Evolutionary conservation across 1,140 invertebrate species (phyloP), one percentile per base, ranked within the genome.

Genomic region (Solenopsis fugax): DNA sequence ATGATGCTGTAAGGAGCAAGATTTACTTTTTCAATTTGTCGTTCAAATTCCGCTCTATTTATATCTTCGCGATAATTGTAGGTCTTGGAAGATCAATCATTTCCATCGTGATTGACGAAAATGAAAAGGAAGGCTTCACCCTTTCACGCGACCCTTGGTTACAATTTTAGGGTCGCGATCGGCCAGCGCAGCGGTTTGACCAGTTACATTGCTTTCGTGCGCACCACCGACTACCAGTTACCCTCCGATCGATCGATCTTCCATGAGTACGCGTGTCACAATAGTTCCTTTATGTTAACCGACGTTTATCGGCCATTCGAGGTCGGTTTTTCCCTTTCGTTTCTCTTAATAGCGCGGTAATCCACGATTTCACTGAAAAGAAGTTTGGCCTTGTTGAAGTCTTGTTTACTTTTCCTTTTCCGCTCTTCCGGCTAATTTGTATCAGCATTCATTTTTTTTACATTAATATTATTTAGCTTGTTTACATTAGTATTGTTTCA

Each of bases 301-400:
- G 24, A 50, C 71, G 37, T 54, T 34, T 45, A 54, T 45, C 73
- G 50, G 29, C 1, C 64, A 9, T 54, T 50, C 64, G 64, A 50
- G 24, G 13, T 86, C 82, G 58, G 45, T 58, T 77, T 71, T 71
- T 58, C 64, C 64, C 45, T 81, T 75, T 52, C 80, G 71, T 75
- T 52, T 71, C 29, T 50, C 76, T 89, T 80, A 64, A 89, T 41
- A 77, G 2, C 64, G 2, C 56, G 64, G 62, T 90, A 87, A 90
- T 89, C 84, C 84, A 45, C 80, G 76, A 90, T 72, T 80, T 75
- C n/a, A 60, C 10, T 86, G 75, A 82, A 82, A 90, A 89, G 85
- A 60, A 67, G 72, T 90, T 84, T 56, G 52, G 60, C 56, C 67
- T 29, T 29, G 29, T 29, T 29, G 29, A 29, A 62, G 69, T 67